Evolutionary conservation across 2,113 vertebrate genomes (phyloP).

Genomic region (Cynoglossus semilaevis): DNA sequence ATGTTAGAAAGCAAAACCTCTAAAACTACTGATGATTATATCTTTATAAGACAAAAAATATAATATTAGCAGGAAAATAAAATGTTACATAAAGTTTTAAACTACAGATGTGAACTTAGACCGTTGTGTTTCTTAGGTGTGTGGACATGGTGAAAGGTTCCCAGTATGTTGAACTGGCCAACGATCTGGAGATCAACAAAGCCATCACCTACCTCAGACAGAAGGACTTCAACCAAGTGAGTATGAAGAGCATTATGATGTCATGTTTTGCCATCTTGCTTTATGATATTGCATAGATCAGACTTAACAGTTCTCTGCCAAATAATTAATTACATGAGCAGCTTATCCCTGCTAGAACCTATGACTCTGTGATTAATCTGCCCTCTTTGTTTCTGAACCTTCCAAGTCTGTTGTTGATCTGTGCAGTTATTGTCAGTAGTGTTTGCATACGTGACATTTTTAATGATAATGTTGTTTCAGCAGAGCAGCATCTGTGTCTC

Average conservation of each 20-base stretch:
- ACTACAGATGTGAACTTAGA: too few relatives aligned
- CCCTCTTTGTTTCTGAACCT: background rate
- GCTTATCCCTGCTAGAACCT: too few relatives aligned
- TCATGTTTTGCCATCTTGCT: slow-evolving; percentile 1
- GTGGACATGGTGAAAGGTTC: slow-evolving; percentile 93
- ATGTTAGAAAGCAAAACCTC: too few relatives aligned
- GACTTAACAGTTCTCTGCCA: too few relatives aligned
- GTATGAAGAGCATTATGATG: background rate
- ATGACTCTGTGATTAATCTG: too few relatives aligned
- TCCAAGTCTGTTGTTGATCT: background rate
- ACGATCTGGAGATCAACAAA: slow-evolving; percentile 98
- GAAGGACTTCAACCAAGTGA: slow-evolving; percentile 93
- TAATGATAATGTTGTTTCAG: slow-evolving; percentile 22
- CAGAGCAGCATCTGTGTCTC: slow-evolving; percentile 10
- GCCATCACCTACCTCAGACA: slow-evolving; percentile 95
- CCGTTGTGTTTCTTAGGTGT: slow-evolving; percentile 79
- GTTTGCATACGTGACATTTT: slow-evolving; percentile 11
- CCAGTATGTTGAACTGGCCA: slow-evolving; percentile 92
- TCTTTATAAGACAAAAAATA: too few relatives aligned
- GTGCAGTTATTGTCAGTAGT: background rate
- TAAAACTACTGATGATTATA: too few relatives aligned
- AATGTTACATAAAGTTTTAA: too few relatives aligned
- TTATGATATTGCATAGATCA: background rate
- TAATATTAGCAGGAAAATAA: too few relatives aligned
- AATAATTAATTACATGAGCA: too few relatives aligned